phyloP scores from a whole-genome alignment of 2,888 invertebrate genomes.

The Pelosia muscerda region DNA sequence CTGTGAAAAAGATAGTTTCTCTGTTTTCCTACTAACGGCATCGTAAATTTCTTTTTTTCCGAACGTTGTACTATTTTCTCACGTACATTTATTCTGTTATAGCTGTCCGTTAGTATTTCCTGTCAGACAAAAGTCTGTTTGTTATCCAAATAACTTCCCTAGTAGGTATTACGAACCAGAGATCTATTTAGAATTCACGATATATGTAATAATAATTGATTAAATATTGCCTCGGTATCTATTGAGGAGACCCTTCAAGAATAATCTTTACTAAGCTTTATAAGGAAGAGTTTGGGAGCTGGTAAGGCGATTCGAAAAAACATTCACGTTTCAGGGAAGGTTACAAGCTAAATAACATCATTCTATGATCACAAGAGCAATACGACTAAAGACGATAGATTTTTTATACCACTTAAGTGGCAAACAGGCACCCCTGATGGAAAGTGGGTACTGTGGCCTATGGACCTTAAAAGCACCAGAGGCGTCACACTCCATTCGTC shows the following conservation, averaged over 20 bases:
- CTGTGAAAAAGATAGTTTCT: slow-evolving; percentile 11
- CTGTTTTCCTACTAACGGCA: slow-evolving; percentile 5
- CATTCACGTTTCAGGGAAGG: too few species aligned
- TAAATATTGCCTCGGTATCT: neutral
- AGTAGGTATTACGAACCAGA: neutral
- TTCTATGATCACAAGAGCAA: too few species aligned
- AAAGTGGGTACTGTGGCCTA: too few species aligned
- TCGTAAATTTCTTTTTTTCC: slow-evolving; percentile 21
- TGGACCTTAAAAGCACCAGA: too few species aligned
- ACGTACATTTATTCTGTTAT: slow-evolving; percentile 22
- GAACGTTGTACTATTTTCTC: slow-evolving; percentile 17
- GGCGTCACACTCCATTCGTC: too few species aligned
- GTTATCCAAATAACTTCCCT: slow-evolving; percentile 11
- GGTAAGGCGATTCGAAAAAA: too few species aligned
- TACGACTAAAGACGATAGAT: too few species aligned
- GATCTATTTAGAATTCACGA: neutral
- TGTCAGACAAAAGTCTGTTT: slow-evolving; percentile 22
- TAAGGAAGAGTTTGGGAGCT: too few species aligned
- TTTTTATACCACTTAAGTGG: too few species aligned
- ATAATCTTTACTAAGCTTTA: neutral
- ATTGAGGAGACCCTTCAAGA: neutral
- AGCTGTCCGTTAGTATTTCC: slow-evolving; percentile 17
- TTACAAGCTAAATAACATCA: too few species aligned
- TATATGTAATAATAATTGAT: neutral
- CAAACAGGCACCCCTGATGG: too few species aligned